These are phyloP conservation scores for Thereva unica DNA, from an alignment of 2,888 invertebrate species.

Conservation along the genomic window DNA sequence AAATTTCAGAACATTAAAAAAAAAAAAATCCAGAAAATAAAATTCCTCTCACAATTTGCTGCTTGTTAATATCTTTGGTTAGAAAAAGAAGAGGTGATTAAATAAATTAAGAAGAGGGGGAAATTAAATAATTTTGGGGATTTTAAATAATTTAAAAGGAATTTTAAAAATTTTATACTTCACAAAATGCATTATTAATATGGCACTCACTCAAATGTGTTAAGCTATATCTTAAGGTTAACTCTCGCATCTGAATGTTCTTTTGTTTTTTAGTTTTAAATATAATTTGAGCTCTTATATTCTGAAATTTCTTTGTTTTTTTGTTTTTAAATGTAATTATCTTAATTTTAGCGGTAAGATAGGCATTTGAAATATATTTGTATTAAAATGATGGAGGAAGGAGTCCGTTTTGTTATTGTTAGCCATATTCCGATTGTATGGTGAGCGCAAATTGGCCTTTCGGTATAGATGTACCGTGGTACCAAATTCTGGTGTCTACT, in stretches of 20 bases:
- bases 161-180: neutral
- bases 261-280: no score
- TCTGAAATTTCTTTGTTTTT: no score
- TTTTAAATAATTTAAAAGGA: neutral
- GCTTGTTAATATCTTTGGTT: neutral
- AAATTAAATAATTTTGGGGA: neutral
- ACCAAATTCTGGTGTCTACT: slow-evolving; percentile 89
- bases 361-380: neutral
- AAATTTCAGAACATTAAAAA: no score
- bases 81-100: neutral
- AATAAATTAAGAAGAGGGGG: neutral
- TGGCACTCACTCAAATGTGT: no score
- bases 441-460: slow-evolving; percentile 83
- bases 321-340: no score
- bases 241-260: no score
- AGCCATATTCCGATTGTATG: slow-evolving; percentile 90
- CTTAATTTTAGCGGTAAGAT: neutral
- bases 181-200: no score
- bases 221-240: no score
- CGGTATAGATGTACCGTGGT: slow-evolving; percentile 82
- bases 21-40: no score
- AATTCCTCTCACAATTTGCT: no score
- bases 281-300: no score
- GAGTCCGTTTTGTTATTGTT: slow-evolving; percentile 45
- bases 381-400: neutral